These are phyloP conservation scores for Coelinius sp. DNA, from an alignment of 2,888 invertebrate species.

Conservation along the genomic window DNA sequence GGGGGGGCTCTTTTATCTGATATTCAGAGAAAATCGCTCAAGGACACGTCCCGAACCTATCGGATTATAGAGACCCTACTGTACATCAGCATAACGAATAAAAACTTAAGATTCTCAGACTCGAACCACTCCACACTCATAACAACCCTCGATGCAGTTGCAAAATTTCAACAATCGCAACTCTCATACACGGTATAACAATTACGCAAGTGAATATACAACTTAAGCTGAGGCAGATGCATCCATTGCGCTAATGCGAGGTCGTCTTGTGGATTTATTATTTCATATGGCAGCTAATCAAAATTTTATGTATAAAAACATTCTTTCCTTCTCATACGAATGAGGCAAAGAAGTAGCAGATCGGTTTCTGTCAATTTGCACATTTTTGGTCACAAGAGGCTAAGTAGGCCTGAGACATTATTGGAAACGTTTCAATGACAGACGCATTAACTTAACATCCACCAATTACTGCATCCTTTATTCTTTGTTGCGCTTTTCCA, in stretches of 20 bases:
- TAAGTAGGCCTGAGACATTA: not conserved
- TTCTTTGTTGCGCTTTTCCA: not conserved
- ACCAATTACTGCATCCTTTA: constrained; percentile 13
- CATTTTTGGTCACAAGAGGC: not conserved
- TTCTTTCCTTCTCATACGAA: not conserved
- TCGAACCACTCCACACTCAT: not conserved
- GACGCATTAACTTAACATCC: not conserved
- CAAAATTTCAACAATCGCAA: not conserved
- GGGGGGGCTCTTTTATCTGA: too few species aligned
- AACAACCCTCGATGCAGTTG: not conserved
- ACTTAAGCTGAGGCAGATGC: not conserved
- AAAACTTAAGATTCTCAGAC: not conserved
- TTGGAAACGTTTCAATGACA: constrained; percentile 10
- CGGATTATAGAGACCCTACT: too few species aligned
- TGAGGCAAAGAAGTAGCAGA: not conserved
- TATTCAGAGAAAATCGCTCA: not conserved
- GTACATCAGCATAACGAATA: too few species aligned
- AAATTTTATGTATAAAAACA: not conserved
- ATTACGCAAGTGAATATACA: not conserved
- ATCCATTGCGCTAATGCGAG: constrained; percentile 5
- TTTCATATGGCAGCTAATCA: not conserved
- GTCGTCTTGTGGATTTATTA: not conserved
- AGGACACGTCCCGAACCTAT: too few species aligned
- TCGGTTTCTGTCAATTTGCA: not conserved
- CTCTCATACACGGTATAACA: not conserved